Base-by-base conservation (phyloP, 1,140 invertebrate species). In the Saccostrea echinata region DNA sequence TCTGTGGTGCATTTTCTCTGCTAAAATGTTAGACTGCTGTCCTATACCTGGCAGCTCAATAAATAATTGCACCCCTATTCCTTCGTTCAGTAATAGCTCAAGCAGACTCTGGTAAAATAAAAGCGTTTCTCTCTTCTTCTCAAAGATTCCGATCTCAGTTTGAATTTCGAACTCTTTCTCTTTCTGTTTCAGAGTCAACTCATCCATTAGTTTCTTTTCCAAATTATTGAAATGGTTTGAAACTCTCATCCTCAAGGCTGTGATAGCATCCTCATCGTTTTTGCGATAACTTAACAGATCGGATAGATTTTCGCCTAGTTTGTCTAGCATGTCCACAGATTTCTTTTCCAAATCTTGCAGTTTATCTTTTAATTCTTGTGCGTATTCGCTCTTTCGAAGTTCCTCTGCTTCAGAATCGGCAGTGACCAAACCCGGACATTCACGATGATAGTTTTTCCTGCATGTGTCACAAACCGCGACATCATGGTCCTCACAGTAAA, bases 401-500 rank as follows among this genome's bases (percentile, higher is more conserved):
- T 68, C 61, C 0, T 68, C 80, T 61, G 87, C 84, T 33, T 88
- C 87, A 18, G 61, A 53, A 52, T 88, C 61, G 13, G 68, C 55
- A 21, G 68, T 80, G 12, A 85, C 84, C 80, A 82, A 68, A 3
- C 68, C 81, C 4, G 82, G 64, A 30, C 87, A 88, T 27, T 68
- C 21, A n/a, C 81, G 57, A 27, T 88, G 87, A 33, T 18, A 80
- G 9, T 52, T 21, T 64, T 81, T 76, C 83, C 87, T 52, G 9
- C 87, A 84, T 0, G 51, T 52, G 8, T 88, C 87, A 61, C 87
- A 88, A n/a, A 51, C 68, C 9, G 83, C 12, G 0, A 27, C 21
- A 43, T 85, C 71, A 30, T 88, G 87, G 18, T 88, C 84, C 57
- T 88, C 57, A 43, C 87, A 88, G 53, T 84, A 85, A 51, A 71